phyloP scores from a whole-genome alignment of 2,888 invertebrate genomes.

The Eurytoma californica region DNA sequence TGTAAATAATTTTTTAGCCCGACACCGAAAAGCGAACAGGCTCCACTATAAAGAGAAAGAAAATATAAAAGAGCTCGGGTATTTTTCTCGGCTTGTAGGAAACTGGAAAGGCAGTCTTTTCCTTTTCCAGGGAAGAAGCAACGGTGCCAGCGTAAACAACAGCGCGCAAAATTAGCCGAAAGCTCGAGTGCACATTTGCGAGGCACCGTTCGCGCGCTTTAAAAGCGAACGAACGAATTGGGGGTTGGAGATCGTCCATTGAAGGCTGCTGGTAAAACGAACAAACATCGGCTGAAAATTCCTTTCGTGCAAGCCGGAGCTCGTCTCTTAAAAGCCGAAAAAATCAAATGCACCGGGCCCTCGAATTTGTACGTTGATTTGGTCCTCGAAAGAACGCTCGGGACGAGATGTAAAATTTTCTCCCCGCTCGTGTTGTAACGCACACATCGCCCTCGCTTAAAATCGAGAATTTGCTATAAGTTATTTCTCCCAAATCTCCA shows the following conservation, averaged over 20 bases:
- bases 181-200: constrained; percentile 11
- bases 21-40: neutral
- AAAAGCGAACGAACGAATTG: constrained; percentile 16
- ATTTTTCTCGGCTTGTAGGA: neutral
- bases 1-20: neutral
- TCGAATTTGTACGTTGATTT: constrained; percentile 1
- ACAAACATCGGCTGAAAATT: neutral
- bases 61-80: neutral
- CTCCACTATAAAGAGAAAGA: too few species aligned
- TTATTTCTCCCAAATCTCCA: too few species aligned
- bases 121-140: constrained; percentile 19
- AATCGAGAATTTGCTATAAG: too few species aligned
- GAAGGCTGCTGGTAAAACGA: constrained; percentile 28
- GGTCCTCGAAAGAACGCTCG: constrained; percentile 14
- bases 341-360: constrained; percentile 12
- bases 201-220: constrained; percentile 8
- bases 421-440: constrained; percentile 45
- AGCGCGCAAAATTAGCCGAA: constrained; percentile 48
- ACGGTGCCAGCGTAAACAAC: constrained; percentile 19
- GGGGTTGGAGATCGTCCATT: constrained; percentile 34
- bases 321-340: constrained; percentile 44
- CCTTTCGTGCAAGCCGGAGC: constrained; percentile 2
- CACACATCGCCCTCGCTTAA: too few species aligned
- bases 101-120: neutral
- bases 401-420: constrained; percentile 47